A percentile compares a stretch with the other conserved stretches of the same genome.
These are phyloP conservation scores for Hirtodrosophila alboralis DNA, from an alignment of 2,888 invertebrate genomes.

Conservation along the genomic window DNA sequence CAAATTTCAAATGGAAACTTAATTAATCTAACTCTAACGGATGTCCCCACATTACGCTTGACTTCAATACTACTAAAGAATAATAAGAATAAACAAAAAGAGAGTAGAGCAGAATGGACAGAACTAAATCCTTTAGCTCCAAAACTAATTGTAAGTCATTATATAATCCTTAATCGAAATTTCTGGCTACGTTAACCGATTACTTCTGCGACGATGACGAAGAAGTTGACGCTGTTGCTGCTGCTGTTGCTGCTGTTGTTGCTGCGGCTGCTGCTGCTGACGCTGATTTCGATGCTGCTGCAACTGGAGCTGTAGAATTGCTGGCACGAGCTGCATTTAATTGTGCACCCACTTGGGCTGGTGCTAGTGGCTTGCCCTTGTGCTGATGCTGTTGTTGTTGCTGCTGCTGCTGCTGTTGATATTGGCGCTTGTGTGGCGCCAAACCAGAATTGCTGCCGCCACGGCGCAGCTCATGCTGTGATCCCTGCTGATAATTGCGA, in stretches of 20 bases:
- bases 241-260: slow-evolving; percentile 24
- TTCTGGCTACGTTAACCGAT: slow-evolving; percentile 40
- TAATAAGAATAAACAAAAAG: slow-evolving; percentile 66
- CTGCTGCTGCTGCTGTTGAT: slow-evolving; percentile 53
- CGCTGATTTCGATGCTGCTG: slow-evolving; percentile 20
- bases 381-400: slow-evolving; percentile 57
- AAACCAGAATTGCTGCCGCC: slow-evolving; percentile 80
- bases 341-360: slow-evolving; percentile 60
- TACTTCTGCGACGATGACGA: slow-evolving; percentile 69
- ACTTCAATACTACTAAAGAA: slow-evolving; percentile 65
- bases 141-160: slow-evolving; percentile 52
- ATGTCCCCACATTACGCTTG: slow-evolving; percentile 58
- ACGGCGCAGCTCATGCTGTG: slow-evolving; percentile 80
- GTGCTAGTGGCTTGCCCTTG: slow-evolving; percentile 62
- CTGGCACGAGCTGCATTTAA: slow-evolving; percentile 54
- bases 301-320: slow-evolving; percentile 38
- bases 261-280: slow-evolving; percentile 25
- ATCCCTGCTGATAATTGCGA: slow-evolving; percentile 82
- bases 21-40: slow-evolving; percentile 71
- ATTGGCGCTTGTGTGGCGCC: slow-evolving; percentile 69
- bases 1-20: slow-evolving; percentile 65
- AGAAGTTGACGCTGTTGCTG: slow-evolving; percentile 38
- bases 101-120: slow-evolving; percentile 45
- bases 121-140: slow-evolving; percentile 14
- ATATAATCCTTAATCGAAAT: slow-evolving; percentile 58